Evolutionary conservation across 2,797 vertebrate species (phyloP), one percentile per base, ranked within the genome.

Genomic region (Ambastaia sidthimunki): DNA sequence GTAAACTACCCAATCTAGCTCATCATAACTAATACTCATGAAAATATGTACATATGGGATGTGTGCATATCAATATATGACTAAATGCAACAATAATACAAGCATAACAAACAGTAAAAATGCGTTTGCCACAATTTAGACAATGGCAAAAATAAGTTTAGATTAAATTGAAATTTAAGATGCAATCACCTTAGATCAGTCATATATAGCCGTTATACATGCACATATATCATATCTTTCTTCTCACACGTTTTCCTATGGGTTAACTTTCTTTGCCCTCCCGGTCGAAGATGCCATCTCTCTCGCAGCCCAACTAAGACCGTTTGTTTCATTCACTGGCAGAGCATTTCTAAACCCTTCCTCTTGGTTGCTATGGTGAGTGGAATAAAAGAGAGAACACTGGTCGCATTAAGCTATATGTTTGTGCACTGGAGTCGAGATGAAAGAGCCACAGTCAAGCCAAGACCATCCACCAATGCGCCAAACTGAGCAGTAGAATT

Each of bases 391-490:
- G 95, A 91, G 95, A 93, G 93, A 95, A 97, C 96, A 98, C 93
- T 97, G 91, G 97, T 93, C 96, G 96, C 97, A 98, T 98, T 98
- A 98, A 98, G 96, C 96, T 98, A 96, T 98, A 97, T 97, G 95
- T 98, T 97, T 98, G 97, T 98, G 97, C 97, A 96, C 93, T 97
- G 95, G 95, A 95, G 95, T 96, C 95, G 95, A 96, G 95, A 98
- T 97, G 96, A 98, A 98, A 97, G 96, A 92, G 89, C 91, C 89
- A 90, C 87, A 89, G 92, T 93, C 92, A 92, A 93, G 93, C 92
- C 91, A 92, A 91, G 89, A 91, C 90, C 90, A 93, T 88, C 83
- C 74, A 84, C 62, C 77, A 74, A 77, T 88, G 88, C 89, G 91
- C 91, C 92, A 91, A 89, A 88, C 80, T 80, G 80, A 82, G 80